Base-by-base conservation (phyloP, 2,888 invertebrate genomes). In the Lymantria dispar region DNA sequence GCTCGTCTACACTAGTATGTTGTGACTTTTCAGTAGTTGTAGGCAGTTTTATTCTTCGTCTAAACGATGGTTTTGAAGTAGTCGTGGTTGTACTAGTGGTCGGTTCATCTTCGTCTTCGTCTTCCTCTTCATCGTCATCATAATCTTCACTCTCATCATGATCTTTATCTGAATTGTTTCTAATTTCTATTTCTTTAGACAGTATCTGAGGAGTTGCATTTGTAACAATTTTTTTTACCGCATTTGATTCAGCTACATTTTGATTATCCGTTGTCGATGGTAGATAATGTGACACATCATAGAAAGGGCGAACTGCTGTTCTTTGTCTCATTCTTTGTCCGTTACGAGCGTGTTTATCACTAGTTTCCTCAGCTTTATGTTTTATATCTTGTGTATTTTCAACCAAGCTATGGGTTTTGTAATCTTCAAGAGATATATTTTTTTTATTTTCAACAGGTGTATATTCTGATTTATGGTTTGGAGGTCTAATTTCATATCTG, bases 391-490 rank as follows among this genome's bases (percentile, higher is more conserved):
- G 7, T 14, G 40, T n/a, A 11, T 40, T 40, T 41, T 64, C 54
- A 14, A 58, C 61, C 33, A 64, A 71, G 10, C 64, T 64, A 50
- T 72, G 76, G 11, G 62, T 47, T 63, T 78, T 76, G 51, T 85
- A 87, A 47, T 84, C 87, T 55, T 80, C 74, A 30, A 74, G 13
- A 14, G 87, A 76, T 65, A 88, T 80, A 0, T 83, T 60, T 61
- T 73, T 82, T 60, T 74, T 84, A 50, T 83, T 81, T 70, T 79
- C 75, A 8, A 85, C 80, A 9, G 87, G 83, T 29, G 79, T 77
- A 48, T 89, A 85, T 50, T 74, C 66, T 14, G 68, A 10, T 62
- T 87, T 90, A 50, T 90, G 89, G 62, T 89, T 89, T 43, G 54
- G 22, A 30, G 73, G 76, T 56, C 76, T 77, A 11, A 86, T 54